phyloP scores from a whole-genome alignment of 2,888 invertebrate species.

The Eretmocerus hayati region DNA sequence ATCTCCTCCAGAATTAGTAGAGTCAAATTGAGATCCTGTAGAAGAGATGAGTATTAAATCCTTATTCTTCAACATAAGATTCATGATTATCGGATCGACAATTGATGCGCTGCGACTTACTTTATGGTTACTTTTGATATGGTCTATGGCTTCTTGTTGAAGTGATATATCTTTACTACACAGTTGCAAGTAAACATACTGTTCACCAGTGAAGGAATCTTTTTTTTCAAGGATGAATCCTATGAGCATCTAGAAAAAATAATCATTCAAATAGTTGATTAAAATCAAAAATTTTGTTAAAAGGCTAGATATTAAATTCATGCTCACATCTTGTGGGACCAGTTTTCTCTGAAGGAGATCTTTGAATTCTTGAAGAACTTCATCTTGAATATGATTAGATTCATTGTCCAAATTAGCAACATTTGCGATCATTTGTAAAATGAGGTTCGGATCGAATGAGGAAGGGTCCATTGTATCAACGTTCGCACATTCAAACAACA shows the following conservation, averaged over 20 bases:
- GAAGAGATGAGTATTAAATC: background rate
- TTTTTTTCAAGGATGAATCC: constrained; percentile 31
- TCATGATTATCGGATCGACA: background rate
- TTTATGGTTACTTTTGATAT: constrained; percentile 34
- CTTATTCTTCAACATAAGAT: constrained; percentile 3
- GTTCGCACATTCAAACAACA: constrained; percentile 31
- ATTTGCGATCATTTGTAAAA: constrained; percentile 29
- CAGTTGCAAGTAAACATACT: constrained; percentile 35
- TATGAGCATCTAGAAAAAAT: constrained; percentile 28
- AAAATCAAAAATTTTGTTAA: constrained; percentile 1
- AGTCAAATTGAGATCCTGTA: constrained; percentile 30
- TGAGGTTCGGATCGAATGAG: constrained; percentile 34
- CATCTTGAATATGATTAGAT: constrained; percentile 25
- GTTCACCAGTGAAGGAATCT: constrained; percentile 28
- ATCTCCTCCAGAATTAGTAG: constrained; percentile 36
- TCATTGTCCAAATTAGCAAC: constrained; percentile 23
- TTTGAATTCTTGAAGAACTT: constrained; percentile 35
- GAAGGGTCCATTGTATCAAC: constrained; percentile 22
- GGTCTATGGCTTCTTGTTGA: constrained; percentile 34
- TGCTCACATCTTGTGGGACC: constrained; percentile 29
- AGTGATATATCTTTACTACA: constrained; percentile 29
- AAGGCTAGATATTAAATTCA: constrained; percentile 8
- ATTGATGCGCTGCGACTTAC: too few species aligned
- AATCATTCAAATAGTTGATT: constrained; percentile 1
- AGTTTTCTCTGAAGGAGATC: constrained; percentile 30